Base-by-base conservation (phyloP, 2,113 vertebrate genomes). In the Poeciliopsis turrubarensis region DNA sequence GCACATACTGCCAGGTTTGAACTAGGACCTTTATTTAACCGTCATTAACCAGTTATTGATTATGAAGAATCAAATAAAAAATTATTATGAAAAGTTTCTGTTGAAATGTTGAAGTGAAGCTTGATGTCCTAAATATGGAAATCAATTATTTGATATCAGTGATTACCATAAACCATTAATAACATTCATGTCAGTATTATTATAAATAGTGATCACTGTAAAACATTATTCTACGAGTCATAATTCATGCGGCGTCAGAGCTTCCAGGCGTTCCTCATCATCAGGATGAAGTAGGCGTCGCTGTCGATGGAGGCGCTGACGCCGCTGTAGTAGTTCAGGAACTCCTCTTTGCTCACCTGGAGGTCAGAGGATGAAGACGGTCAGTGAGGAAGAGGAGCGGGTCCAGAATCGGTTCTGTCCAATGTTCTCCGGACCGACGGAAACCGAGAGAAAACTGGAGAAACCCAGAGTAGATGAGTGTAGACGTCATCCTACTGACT, bases 301-400 rank as follows among this genome's bases (percentile, higher is more conserved):
- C 94, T 97, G 85, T 99, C 97, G 5, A 99, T 96, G 47, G 97
- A 99, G 3, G 97, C 96, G 0, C 97, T 99, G 88, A 99, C 98
- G 3, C 97, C 97, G 0, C 95, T 93, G 51, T 99, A 99, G 87
- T 98, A 99, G 92, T 97, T 98, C 78, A 97, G 62, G 73, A 99
- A 99, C 89, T 99, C 98, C 15, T 99, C 96, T 14, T 93, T 93
- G 74, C 97, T 98, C 73, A 99, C 95, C 98, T 99, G 90, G 65
- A 70, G 81, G 22, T 29, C 1, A 83, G 68, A 70, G 39, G 9
- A 77, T 0, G 70, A 41, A 41, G 39, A 15, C 22, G 17, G 44
- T 5, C 44, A 47, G 44, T 19, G 17, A 47, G 44, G 44, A 47
- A 47, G 44, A 29, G n/a, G n/a, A 70, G 31, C 25, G 27, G 11